Evolutionary conservation across 2,888 invertebrate genomes (phyloP).

Genomic region (Therioaphis trifolii): DNA sequence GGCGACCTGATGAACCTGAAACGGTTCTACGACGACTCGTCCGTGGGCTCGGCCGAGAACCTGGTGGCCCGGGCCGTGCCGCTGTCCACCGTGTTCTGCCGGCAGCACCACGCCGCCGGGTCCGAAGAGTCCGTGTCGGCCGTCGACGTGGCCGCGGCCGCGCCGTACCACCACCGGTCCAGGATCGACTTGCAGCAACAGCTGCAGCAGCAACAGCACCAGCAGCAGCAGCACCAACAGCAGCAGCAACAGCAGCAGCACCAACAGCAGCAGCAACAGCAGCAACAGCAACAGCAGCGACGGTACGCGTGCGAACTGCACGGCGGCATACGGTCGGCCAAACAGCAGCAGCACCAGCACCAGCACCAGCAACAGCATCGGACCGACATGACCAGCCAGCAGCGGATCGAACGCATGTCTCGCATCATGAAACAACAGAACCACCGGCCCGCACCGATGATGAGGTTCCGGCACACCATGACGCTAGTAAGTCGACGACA

Average conservation of each 20-base stretch:
- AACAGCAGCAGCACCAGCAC: too few relatives aligned
- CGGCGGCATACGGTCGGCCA: conserved; percentile 66
- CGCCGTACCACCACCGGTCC: conserved; percentile 48
- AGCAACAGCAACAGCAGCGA: not conserved
- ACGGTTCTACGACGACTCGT: conserved; percentile 76
- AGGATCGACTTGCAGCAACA: conserved; percentile 39
- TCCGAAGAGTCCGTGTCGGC: conserved; percentile 38
- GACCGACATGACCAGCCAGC: conserved; percentile 58
- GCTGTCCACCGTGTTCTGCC: conserved; percentile 77
- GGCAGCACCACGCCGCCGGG: conserved; percentile 65
- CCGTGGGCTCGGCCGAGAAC: conserved; percentile 75
- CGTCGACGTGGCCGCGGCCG: not conserved
- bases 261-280: not conserved
- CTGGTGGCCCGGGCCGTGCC: conserved; percentile 80
- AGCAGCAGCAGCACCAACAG: conserved; percentile 50
- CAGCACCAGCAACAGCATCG: conserved; percentile 75
- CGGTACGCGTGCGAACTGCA: conserved; percentile 24
- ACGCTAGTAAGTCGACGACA: conserved; percentile 37
- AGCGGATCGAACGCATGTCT: conserved; percentile 54
- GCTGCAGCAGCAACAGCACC: conserved; percentile 25
- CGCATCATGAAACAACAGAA: conserved; percentile 56
- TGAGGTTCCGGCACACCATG: conserved; percentile 42
- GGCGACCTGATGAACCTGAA: conserved; percentile 84
- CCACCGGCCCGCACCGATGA: conserved; percentile 23
- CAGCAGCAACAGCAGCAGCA: not conserved